phyloP scores from a whole-genome alignment of 2,888 invertebrate species.

The Drosophila niveifrons region DNA sequence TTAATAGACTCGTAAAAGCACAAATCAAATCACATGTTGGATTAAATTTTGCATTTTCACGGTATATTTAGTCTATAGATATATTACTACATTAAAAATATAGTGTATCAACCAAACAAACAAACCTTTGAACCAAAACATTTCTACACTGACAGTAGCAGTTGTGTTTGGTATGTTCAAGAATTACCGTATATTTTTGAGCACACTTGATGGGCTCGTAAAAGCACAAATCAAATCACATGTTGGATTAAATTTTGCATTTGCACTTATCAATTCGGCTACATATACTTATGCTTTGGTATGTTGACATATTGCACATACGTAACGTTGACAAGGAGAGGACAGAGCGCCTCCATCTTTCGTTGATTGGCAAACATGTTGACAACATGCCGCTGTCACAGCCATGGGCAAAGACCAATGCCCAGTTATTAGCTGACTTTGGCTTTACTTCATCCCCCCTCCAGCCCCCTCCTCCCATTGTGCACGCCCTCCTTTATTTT shows the following conservation, averaged over 20 bases:
- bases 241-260: slow-evolving; percentile 20
- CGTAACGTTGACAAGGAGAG: slow-evolving; percentile 37
- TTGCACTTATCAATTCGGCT: slow-evolving; percentile 7
- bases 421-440: slow-evolving; percentile 71
- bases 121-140: no score
- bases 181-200: no score
- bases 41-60: slow-evolving; percentile 25
- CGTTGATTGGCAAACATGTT: slow-evolving; percentile 57
- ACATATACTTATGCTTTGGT: no score
- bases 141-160: no score
- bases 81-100: no score
- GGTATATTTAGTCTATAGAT: no score
- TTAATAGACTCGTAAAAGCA: no score
- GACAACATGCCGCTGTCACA: slow-evolving; percentile 47
- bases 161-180: no score
- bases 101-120: no score
- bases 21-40: slow-evolving; percentile 6
- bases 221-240: slow-evolving; percentile 2
- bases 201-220: no score
- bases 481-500: background rate
- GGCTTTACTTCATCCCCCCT: slow-evolving; percentile 11
- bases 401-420: slow-evolving; percentile 50
- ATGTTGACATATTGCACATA: slow-evolving; percentile 55
- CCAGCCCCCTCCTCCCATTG: background rate
- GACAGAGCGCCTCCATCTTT: slow-evolving; percentile 1